These are phyloP conservation scores for Drosophila affinis DNA, from an alignment of 2,888 invertebrate genomes.

Conservation along the genomic window DNA sequence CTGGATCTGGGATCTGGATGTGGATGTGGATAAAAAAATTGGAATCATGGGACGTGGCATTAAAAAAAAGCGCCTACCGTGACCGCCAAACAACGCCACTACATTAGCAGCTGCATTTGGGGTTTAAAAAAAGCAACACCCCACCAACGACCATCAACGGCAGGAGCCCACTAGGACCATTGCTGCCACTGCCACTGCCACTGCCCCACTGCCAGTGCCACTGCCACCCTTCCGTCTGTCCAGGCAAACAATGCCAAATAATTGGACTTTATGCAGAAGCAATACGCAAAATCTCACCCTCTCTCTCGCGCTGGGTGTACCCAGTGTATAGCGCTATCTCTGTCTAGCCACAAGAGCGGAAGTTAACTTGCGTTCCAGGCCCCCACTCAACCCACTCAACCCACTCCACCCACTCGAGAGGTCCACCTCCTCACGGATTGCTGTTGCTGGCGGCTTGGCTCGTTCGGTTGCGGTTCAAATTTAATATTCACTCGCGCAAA, in stretches of 20 bases:
- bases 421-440: conserved; percentile 15
- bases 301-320: background rate
- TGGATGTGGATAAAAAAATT: conserved; percentile 4
- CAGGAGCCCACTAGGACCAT: background rate
- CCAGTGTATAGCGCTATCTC: conserved; percentile 15
- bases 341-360: conserved; percentile 71
- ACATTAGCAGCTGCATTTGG: conserved; percentile 64
- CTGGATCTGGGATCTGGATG: background rate
- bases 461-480: conserved; percentile 78
- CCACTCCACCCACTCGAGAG: conserved; percentile 12
- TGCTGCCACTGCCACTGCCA: no score
- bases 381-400: conserved; percentile 7
- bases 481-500: conserved; percentile 79
- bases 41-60: background rate
- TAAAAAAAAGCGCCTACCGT: conserved; percentile 41
- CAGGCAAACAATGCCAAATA: conserved; percentile 52
- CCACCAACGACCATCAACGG: background rate
- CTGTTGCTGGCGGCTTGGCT: conserved; percentile 63
- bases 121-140: conserved; percentile 3
- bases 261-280: conserved; percentile 66
- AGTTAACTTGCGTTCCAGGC: conserved; percentile 73
- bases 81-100: conserved; percentile 74
- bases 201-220: no score
- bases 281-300: conserved; percentile 26
- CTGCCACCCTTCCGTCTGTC: background rate